These are phyloP conservation scores for Brachyptera risi DNA, from an alignment of 2,888 invertebrate genomes.

Conservation along the genomic window DNA sequence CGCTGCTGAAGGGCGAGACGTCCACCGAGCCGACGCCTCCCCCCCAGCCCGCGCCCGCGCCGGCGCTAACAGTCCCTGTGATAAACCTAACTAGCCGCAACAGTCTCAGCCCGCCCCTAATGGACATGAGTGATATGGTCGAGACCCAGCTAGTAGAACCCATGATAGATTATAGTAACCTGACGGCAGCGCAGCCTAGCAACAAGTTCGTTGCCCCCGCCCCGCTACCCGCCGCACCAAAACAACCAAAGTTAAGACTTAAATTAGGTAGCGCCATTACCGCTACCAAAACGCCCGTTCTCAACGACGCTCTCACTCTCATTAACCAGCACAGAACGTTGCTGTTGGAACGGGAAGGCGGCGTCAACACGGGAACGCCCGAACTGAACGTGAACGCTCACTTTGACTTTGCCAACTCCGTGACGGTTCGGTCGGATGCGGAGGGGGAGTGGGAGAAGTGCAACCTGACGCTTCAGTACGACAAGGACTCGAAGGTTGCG, in stretches of 20 bases:
- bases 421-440: not conserved
- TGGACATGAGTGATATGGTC: conserved; percentile 3
- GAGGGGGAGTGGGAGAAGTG: conserved; percentile 73
- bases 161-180: conserved; percentile 26
- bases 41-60: conserved; percentile 19
- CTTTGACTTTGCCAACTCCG: conserved; percentile 64
- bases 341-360: no score
- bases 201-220: not conserved
- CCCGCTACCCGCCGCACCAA: not conserved
- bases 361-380: no score
- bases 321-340: no score
- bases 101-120: not conserved
- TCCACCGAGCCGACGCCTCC: conserved; percentile 19
- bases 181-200: conserved; percentile 16
- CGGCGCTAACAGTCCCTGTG: no score
- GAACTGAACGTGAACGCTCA: conserved; percentile 69
- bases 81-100: no score
- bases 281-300: no score
- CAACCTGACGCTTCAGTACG: conserved; percentile 73
- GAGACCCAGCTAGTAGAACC: conserved; percentile 21
- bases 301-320: no score
- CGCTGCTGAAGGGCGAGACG: conserved; percentile 49
- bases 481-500: conserved; percentile 71
- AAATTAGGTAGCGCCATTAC: no score
- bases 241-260: no score